phyloP scores from a whole-genome alignment of 2,797 vertebrate genomes.

The Basileuterus tristriatus region DNA sequence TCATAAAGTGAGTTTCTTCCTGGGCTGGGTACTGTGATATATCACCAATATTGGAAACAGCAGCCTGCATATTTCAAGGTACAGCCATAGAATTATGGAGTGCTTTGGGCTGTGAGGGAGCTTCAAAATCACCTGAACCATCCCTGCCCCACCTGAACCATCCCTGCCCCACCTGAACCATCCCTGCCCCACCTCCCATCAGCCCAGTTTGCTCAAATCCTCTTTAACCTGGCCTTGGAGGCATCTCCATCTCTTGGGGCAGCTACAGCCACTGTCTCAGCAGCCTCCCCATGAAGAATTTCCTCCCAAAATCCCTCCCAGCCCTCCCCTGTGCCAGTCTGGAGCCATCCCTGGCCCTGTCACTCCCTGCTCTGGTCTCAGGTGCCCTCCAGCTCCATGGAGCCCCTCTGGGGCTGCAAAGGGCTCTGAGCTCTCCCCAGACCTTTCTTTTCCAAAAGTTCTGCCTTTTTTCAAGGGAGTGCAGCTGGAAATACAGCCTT shows the following conservation, averaged over 20 bases:
- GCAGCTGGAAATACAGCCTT: not conserved
- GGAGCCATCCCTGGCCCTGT: not conserved
- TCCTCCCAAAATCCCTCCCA: fast-evolving
- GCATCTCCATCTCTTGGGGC: not conserved
- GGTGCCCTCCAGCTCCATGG: not conserved
- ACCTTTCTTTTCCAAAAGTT: not conserved
- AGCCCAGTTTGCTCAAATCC: not conserved
- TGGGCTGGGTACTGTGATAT: not conserved
- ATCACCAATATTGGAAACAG: not conserved
- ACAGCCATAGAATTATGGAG: not conserved
- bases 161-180: too few relatives aligned
- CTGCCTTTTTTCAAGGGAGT: not conserved
- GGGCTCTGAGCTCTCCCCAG: not conserved
- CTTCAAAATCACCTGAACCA: not conserved
- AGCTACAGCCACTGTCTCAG: not conserved
- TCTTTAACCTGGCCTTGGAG: not conserved
- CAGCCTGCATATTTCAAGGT: not conserved
- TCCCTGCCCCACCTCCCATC: not conserved
- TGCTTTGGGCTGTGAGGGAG: not conserved
- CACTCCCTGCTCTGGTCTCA: not conserved
- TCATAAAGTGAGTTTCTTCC: not conserved
- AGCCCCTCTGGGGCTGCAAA: fast-evolving
- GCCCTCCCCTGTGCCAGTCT: not conserved
- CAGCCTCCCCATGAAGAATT: not conserved
- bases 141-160: too few relatives aligned